phyloP scores from a whole-genome alignment of 1,140 invertebrate species.

The Drosophila truncata region DNA sequence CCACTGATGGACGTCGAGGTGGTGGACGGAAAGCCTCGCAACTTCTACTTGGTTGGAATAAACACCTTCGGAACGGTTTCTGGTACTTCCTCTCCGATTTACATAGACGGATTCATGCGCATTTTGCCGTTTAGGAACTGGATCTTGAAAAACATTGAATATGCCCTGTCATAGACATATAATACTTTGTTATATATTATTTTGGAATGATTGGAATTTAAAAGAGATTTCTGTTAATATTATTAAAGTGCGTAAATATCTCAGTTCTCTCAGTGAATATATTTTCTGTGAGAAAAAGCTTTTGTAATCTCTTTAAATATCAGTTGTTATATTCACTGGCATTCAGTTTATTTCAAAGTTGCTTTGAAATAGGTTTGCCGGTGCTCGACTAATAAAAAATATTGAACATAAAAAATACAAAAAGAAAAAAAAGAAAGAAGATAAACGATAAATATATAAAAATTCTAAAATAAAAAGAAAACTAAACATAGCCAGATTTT shows the following conservation, averaged over 20 bases:
- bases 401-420: not conserved
- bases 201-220: not conserved
- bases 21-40: not conserved
- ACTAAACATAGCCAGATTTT: not conserved
- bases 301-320: not conserved
- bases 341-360: not conserved
- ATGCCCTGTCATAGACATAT: not conserved
- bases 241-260: not conserved
- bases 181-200: not conserved
- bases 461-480: fast-evolving
- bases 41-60: conserved; percentile 30
- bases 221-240: not conserved
- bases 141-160: conserved; percentile 17
- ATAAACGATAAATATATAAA: not conserved
- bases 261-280: not conserved
- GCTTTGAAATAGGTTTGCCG: not conserved
- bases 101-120: conserved; percentile 11
- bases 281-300: not conserved
- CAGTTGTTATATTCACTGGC: not conserved
- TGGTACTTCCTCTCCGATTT: not conserved
- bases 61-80: not conserved
- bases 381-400: not conserved
- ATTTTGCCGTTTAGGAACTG: conserved; percentile 31
- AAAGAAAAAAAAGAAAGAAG: too few species aligned
- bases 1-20: conserved; percentile 33